These are phyloP conservation scores for Telmatherina bonti DNA, from an alignment of 2,797 vertebrate genomes.

Conservation along the genomic window DNA sequence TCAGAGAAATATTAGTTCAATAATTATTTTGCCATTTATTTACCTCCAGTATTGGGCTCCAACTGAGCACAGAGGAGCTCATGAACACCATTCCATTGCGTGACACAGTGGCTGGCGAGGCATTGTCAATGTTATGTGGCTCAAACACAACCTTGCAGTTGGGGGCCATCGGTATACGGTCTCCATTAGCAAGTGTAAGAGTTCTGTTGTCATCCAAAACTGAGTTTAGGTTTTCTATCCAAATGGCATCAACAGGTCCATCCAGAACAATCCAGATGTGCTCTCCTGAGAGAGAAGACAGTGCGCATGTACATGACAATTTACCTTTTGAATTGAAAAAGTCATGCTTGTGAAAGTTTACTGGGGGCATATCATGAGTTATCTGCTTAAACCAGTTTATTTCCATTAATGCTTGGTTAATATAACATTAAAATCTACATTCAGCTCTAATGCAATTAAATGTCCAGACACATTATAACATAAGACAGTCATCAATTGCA, in stretches of 20 bases:
- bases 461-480: not conserved
- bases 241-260: constrained; percentile 97
- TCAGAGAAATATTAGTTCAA: not conserved
- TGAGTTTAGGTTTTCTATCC: constrained; percentile 99
- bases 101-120: constrained; percentile 96
- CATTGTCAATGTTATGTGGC: constrained; percentile 97
- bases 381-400: no score
- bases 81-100: constrained; percentile 99
- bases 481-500: not conserved
- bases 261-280: constrained; percentile 98
- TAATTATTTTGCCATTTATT: not conserved
- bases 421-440: not conserved
- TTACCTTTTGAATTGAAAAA: not conserved
- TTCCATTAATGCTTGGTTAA: not conserved
- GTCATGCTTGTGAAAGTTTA: constrained; percentile 5
- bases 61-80: constrained; percentile 94
- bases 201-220: constrained; percentile 98
- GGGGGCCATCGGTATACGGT: constrained; percentile 96
- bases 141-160: constrained; percentile 98
- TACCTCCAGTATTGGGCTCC: constrained; percentile 96
- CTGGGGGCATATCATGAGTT: not conserved
- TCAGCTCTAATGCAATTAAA: not conserved
- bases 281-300: constrained; percentile 83
- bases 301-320: not conserved
- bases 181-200: constrained; percentile 94